Evolutionary conservation across 2,888 invertebrate genomes (phyloP).

Genomic region (Pseudococcus viburni): DNA sequence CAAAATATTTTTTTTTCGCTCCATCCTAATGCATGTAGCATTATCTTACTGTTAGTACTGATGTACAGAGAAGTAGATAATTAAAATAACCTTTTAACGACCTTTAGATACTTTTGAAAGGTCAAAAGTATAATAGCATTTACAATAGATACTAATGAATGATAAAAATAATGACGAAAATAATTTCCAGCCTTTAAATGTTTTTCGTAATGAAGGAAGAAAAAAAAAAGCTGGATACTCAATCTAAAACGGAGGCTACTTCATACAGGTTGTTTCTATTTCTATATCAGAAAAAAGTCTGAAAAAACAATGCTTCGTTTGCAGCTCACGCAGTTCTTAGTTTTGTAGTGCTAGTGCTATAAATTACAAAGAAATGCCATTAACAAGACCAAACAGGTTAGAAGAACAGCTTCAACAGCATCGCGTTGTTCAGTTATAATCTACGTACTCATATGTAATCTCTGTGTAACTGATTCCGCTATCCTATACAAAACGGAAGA

Average conservation of each 20-base stretch:
- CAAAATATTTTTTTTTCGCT: too few relatives aligned
- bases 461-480: slow-evolving; percentile 30
- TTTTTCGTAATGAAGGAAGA: neutral
- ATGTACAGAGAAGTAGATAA: too few relatives aligned
- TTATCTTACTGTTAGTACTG: too few relatives aligned
- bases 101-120: too few relatives aligned
- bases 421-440: slow-evolving; percentile 24
- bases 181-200: neutral
- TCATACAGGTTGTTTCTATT: neutral
- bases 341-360: slow-evolving; percentile 15
- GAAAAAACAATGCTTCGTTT: slow-evolving; percentile 36
- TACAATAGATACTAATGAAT: neutral
- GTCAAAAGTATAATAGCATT: neutral
- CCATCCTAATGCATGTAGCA: too few relatives aligned
- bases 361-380: slow-evolving; percentile 39
- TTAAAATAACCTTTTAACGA: too few relatives aligned
- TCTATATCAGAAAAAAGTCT: neutral
- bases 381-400: slow-evolving; percentile 43
- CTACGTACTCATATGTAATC: slow-evolving; percentile 32
- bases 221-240: neutral
- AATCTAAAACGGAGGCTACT: neutral
- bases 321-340: slow-evolving; percentile 23
- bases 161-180: neutral
- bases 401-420: slow-evolving; percentile 18
- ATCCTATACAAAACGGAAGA: slow-evolving; percentile 9